Percentiles rank a stretch among this genome's conserved stretches.
phyloP scores from a whole-genome alignment of 2,113 vertebrate genomes.

The Lucifuga dentata region DNA sequence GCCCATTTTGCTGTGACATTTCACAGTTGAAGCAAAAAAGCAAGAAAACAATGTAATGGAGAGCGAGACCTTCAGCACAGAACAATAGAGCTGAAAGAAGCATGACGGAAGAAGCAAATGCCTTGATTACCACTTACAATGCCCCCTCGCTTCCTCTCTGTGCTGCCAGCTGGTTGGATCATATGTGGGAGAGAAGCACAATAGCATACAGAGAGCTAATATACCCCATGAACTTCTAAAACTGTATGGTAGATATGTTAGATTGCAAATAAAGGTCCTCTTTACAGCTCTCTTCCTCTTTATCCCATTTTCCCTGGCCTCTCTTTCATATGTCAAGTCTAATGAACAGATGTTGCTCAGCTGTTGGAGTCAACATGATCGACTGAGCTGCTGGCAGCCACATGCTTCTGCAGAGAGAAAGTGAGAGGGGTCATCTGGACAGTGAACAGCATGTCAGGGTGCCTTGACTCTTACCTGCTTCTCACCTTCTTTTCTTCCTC shows the following conservation, averaged over 20 bases:
- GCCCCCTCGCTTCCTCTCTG: slow-evolving; percentile 37
- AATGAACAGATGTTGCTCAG: slow-evolving; percentile 87
- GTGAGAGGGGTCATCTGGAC: slow-evolving; percentile 74
- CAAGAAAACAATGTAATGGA: slow-evolving; percentile 73
- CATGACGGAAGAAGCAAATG: slow-evolving; percentile 71
- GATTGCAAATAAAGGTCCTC: slow-evolving; percentile 17
- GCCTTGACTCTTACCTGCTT: slow-evolving; percentile 59
- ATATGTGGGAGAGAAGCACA: slow-evolving; percentile 43
- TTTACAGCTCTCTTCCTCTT: slow-evolving; percentile 23
- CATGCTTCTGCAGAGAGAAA: slow-evolving; percentile 72
- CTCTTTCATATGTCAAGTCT: slow-evolving; percentile 82
- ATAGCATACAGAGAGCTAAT: not conserved
- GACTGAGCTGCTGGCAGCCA: slow-evolving; percentile 74
- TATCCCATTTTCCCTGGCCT: slow-evolving; percentile 47
- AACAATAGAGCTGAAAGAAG: slow-evolving; percentile 57
- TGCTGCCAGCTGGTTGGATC: slow-evolving; percentile 44
- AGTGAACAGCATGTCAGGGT: slow-evolving; percentile 61
- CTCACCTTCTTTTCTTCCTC: slow-evolving; percentile 58
- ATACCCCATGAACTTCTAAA: slow-evolving; percentile 25
- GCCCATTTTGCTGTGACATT: slow-evolving; percentile 78
- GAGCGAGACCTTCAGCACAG: slow-evolving; percentile 67
- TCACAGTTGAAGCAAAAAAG: slow-evolving; percentile 57
- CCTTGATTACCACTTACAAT: slow-evolving; percentile 66
- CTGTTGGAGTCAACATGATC: slow-evolving; percentile 82
- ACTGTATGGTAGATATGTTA: slow-evolving; percentile 47